Evolutionary conservation across 2,113 vertebrate species (phyloP), one percentile per base, ranked within the genome.

Genomic region (Laticauda colubrina): DNA sequence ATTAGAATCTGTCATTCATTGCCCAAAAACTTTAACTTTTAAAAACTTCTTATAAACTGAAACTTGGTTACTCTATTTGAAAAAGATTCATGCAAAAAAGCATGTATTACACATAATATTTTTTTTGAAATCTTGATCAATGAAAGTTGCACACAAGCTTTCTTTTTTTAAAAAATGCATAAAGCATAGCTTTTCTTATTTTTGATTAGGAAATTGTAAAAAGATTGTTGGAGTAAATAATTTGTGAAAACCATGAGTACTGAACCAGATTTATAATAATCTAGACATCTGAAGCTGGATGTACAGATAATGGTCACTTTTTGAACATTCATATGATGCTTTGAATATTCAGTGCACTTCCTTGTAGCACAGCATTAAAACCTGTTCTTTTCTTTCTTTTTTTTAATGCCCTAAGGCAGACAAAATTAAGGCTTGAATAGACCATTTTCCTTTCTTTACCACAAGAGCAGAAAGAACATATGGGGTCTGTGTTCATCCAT

Each of bases 331-430:
- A 24, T 53, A 3, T 48, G 8, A 0, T 56, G 48, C 91, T 94
- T 92, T 75, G 90, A 95, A 91, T 90, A 90, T 90, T 54, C 87
- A 86, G 14, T 93, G 86, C 5, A 4, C 92, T 2, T 7, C 90
- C 51, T 95, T 94, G 20, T 15, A 90, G 89, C 10, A 0, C 0
- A 0, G 18, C 1, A 8, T 85, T 90, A 89, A 89, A 89, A 88
- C 93, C 48, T 11, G 4, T 87, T 85, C 2, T 75, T n/a, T 8
- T 48, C 26, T 43, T 39, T 85, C 1, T 61, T 34, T 5, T n/a
- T 14, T 55, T 45, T 92, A 45, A 45, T 93, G 14, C 89, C 51
- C 91, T 56, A 29, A 81, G 45, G 2, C 4, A 54, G 45, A 23
- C 14, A 81, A 92, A 94, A 89, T 6, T 21, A 88, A 59, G 18